A percentile compares a stretch with the other conserved stretches of the same genome.
Evolutionary conservation across 2,888 invertebrate species (phyloP).

Genomic region (Agrochola macilenta): DNA sequence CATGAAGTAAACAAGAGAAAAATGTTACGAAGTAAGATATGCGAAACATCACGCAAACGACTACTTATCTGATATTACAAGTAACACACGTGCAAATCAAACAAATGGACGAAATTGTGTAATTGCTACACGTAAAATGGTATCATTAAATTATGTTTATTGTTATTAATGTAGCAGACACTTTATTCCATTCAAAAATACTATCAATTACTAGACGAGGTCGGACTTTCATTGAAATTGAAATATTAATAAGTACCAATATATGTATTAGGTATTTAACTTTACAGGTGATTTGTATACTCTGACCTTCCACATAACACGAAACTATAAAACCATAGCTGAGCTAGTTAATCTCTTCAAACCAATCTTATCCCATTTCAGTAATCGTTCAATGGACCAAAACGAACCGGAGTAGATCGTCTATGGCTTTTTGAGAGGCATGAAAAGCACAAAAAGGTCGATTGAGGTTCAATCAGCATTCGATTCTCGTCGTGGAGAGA

Average conservation of each 20-base stretch:
- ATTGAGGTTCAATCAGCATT: constrained; percentile 37
- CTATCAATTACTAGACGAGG: constrained; percentile 48
- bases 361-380: constrained; percentile 35
- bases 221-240: constrained; percentile 46
- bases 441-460: constrained; percentile 45
- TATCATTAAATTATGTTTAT: constrained; percentile 3
- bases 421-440: constrained; percentile 52
- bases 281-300: constrained; percentile 1
- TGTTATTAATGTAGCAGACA: constrained; percentile 24
- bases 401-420: constrained; percentile 28
- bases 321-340: constrained; percentile 18
- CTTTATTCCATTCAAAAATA: constrained; percentile 36
- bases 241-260: constrained; percentile 21
- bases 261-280: constrained; percentile 15
- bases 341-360: constrained; percentile 11
- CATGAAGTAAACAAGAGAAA: background rate
- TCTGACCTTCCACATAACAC: constrained; percentile 28
- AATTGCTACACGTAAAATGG: constrained; percentile 25
- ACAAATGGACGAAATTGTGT: constrained; percentile 14
- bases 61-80: constrained; percentile 30
- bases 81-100: constrained; percentile 36
- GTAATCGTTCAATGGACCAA: constrained; percentile 38
- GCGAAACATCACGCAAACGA: constrained; percentile 19
- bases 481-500: constrained; percentile 23
- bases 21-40: constrained; percentile 20